Conservation (phyloP, 2,113 vertebrate species). For the Hemibagrus wyckioides region DNA sequence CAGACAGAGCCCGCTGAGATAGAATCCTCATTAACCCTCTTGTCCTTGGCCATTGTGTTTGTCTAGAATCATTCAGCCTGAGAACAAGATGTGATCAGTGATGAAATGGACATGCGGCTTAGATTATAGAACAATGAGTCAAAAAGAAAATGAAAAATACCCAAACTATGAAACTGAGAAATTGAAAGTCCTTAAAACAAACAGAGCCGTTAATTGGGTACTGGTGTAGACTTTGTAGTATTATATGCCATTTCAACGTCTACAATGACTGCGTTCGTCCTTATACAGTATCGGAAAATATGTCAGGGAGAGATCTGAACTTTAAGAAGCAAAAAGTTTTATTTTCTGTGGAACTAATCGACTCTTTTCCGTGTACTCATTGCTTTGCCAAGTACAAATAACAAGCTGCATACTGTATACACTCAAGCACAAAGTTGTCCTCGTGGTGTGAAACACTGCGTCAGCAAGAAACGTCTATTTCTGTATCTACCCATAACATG, state of each 20-base stretch:
- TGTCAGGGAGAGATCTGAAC: too few species aligned
- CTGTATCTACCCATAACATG: background rate
- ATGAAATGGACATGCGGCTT: constrained; percentile 43
- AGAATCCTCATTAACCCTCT: constrained; percentile 39
- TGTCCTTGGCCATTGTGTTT: constrained; percentile 42
- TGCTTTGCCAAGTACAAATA: background rate
- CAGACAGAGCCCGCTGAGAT: constrained; percentile 36
- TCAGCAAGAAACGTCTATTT: background rate
- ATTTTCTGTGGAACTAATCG: background rate
- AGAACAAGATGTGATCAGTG: constrained; percentile 35
- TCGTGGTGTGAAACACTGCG: background rate
- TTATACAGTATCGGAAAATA: background rate
- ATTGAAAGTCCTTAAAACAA: background rate
- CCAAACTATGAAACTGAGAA: background rate
- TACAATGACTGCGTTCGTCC: background rate
- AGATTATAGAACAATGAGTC: constrained; percentile 49
- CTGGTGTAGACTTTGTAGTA: background rate
- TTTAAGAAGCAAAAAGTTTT: too few species aligned
- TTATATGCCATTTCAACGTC: background rate
- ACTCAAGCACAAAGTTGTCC: background rate
- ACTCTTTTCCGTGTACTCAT: background rate
- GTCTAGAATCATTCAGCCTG: constrained; percentile 5
- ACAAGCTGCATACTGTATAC: background rate
- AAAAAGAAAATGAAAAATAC: constrained; percentile 38
- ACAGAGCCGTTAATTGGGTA: background rate